phyloP scores from a whole-genome alignment of 2,888 invertebrate species.

The Drosophila parthenogenetica region DNA sequence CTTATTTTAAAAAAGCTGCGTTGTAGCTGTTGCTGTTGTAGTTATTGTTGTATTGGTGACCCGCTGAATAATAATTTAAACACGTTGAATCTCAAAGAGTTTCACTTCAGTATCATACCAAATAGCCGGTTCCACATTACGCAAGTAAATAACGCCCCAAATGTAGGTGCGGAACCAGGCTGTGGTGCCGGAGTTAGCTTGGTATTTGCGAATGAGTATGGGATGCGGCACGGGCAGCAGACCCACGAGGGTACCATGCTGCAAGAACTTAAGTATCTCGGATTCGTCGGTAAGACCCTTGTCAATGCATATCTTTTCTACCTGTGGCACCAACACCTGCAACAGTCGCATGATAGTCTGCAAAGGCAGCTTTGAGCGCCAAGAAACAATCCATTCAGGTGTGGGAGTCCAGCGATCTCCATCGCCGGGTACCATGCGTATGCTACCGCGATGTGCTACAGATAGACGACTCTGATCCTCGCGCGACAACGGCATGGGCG shows the following conservation, averaged over 20 bases:
- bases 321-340: slow-evolving; percentile 99
- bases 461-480: slow-evolving; percentile 75
- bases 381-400: slow-evolving; percentile 96
- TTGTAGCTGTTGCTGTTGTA: slow-evolving; percentile 21
- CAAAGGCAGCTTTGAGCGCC: slow-evolving; percentile 98
- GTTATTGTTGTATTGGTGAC: slow-evolving; percentile 20
- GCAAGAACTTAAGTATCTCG: slow-evolving; percentile 99
- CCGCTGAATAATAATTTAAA: slow-evolving; percentile 86
- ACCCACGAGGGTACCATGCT: slow-evolving; percentile 99
- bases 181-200: slow-evolving; percentile 99
- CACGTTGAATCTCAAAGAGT: slow-evolving; percentile 98
- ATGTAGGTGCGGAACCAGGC: slow-evolving; percentile 99
- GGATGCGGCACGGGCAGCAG: slow-evolving; percentile 99
- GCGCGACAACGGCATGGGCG: slow-evolving; percentile 58
- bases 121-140: slow-evolving; percentile 99
- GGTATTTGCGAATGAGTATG: slow-evolving; percentile 99
- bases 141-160: slow-evolving; percentile 99
- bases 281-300: slow-evolving; percentile 99
- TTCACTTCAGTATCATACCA: slow-evolving; percentile 99
- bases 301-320: slow-evolving; percentile 99
- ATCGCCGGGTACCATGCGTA: slow-evolving; percentile 86
- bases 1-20: slow-evolving; percentile 55
- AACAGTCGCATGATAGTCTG: slow-evolving; percentile 99
- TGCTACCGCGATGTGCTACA: slow-evolving; percentile 87
- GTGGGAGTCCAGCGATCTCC: slow-evolving; percentile 92